phyloP scores from a whole-genome alignment of 2,797 vertebrate species.

The Crossoptilon crossoptilon region DNA sequence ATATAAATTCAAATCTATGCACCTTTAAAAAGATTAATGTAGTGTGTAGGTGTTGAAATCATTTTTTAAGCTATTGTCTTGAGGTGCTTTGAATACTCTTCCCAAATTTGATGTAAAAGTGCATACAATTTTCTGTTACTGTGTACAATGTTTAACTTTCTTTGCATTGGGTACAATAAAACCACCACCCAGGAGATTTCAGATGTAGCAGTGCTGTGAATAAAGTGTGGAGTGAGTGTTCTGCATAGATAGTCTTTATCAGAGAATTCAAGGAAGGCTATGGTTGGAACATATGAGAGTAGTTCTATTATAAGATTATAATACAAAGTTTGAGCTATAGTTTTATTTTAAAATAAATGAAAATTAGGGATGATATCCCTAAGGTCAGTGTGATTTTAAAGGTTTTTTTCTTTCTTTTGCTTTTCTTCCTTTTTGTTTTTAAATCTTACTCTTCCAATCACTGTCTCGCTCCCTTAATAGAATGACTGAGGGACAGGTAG shows the following conservation, averaged over 20 bases:
- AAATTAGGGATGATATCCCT: background rate
- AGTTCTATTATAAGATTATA: background rate
- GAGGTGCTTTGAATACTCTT: background rate
- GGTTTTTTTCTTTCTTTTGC: background rate
- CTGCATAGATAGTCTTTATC: background rate
- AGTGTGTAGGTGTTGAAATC: background rate
- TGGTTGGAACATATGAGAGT: background rate
- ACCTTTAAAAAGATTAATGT: background rate
- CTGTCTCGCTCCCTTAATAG: background rate
- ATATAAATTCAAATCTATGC: background rate
- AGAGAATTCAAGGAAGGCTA: background rate
- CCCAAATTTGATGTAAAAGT: background rate
- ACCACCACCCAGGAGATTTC: background rate
- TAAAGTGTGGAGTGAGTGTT: background rate
- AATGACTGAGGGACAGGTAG: background rate
- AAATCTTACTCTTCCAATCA: background rate
- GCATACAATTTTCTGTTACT: background rate
- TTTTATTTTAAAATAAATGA: background rate
- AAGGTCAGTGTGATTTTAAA: background rate
- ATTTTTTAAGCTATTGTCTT: conserved; percentile 2
- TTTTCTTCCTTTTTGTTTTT: background rate
- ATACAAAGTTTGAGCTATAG: background rate
- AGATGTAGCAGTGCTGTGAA: background rate
- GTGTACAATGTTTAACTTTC: conserved; percentile 4
- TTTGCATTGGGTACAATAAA: conserved; percentile 6